These are phyloP conservation scores for Scaptomyza parva DNA, from an alignment of 2,888 invertebrate species.

Conservation along the genomic window DNA sequence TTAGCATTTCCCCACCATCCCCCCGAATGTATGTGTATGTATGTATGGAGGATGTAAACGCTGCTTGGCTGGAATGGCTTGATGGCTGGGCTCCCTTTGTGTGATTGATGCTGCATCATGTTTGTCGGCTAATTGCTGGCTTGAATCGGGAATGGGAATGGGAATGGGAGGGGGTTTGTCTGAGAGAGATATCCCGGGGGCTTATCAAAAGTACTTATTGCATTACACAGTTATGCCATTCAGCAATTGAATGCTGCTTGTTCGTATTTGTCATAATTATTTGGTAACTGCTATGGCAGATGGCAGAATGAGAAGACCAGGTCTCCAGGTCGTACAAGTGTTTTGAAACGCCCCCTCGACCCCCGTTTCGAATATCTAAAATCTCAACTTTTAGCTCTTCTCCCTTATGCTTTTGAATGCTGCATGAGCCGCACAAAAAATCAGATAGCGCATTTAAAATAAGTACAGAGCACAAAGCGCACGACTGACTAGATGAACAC, in stretches of 20 bases:
- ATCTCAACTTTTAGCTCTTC: slow-evolving; percentile 73
- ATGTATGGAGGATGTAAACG: slow-evolving; percentile 23
- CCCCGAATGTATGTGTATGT: too few relatives aligned
- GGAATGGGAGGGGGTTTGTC: not conserved
- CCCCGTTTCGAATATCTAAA: slow-evolving; percentile 35
- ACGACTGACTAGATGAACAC: slow-evolving; percentile 72
- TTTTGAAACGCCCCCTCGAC: not conserved
- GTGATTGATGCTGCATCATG: slow-evolving; percentile 67
- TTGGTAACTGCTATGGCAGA: slow-evolving; percentile 15
- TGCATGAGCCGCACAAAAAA: slow-evolving; percentile 72
- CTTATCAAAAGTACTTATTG: slow-evolving; percentile 61
- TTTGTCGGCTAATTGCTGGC: slow-evolving; percentile 70
- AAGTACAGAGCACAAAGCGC: slow-evolving; percentile 72
- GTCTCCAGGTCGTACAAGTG: slow-evolving; percentile 17
- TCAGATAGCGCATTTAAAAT: slow-evolving; percentile 77
- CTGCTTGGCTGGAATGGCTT: slow-evolving; percentile 16
- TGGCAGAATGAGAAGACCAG: not conserved
- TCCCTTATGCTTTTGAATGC: slow-evolving; percentile 65
- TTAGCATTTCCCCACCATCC: slow-evolving; percentile 17
- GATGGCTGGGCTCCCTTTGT: slow-evolving; percentile 35
- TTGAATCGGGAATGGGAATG: not conserved
- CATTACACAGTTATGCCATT: slow-evolving; percentile 64
- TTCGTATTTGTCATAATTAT: slow-evolving; percentile 56
- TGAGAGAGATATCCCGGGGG: slow-evolving; percentile 4
- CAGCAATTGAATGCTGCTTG: slow-evolving; percentile 20